Evolutionary conservation across 2,888 invertebrate species (phyloP).

Genomic region (Scotopteryx bipunctaria): DNA sequence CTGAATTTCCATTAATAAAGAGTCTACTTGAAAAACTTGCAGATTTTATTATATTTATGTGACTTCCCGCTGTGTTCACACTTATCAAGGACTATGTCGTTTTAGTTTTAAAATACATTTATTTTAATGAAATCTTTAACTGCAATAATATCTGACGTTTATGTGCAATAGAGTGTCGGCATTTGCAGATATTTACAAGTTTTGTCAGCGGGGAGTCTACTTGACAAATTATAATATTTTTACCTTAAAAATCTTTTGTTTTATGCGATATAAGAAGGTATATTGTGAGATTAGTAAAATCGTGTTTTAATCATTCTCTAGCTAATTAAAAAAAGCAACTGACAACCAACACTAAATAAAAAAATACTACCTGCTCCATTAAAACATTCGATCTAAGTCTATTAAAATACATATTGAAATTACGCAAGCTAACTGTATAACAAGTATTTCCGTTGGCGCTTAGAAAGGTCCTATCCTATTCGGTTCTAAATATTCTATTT

Average conservation of each 20-base stretch:
- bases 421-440: slow-evolving; percentile 28
- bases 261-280: not conserved
- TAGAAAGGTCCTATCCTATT: slow-evolving; percentile 72
- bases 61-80: slow-evolving; percentile 49
- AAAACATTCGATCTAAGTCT: too few species aligned
- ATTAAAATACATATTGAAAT: too few species aligned
- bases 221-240: slow-evolving; percentile 1
- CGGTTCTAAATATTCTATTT: slow-evolving; percentile 75
- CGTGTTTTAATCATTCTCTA: too few species aligned
- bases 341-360: slow-evolving; percentile 10
- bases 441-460: slow-evolving; percentile 62
- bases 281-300: too few species aligned
- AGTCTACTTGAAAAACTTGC: slow-evolving; percentile 58
- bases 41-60: slow-evolving; percentile 56
- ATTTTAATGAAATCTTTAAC: slow-evolving; percentile 22
- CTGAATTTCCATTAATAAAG: slow-evolving; percentile 38
- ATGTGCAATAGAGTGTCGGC: slow-evolving; percentile 17
- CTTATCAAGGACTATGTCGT: slow-evolving; percentile 37
- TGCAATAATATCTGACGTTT: slow-evolving; percentile 25
- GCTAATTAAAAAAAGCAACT: slow-evolving; percentile 10
- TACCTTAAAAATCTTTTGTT: not conserved
- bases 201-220: slow-evolving; percentile 17
- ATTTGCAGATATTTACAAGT: slow-evolving; percentile 28
- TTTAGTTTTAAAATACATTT: slow-evolving; percentile 30
- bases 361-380: slow-evolving; percentile 18